Evolutionary conservation across 2,113 vertebrate species (phyloP).

Genomic region (Coracopsis vasa): DNA sequence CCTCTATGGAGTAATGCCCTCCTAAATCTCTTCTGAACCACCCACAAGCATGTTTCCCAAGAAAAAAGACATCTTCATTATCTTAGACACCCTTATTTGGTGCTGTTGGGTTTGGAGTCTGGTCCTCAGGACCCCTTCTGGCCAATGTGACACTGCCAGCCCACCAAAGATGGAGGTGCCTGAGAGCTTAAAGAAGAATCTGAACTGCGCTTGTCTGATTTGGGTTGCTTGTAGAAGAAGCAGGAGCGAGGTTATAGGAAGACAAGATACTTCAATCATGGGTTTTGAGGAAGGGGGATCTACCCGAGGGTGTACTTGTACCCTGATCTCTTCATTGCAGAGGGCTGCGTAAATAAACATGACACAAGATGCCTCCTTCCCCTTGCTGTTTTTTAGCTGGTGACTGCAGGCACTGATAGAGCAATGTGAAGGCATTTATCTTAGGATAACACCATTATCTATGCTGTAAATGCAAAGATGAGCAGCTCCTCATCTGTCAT

Average conservation of each 20-base stretch:
- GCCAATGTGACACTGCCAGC: background rate
- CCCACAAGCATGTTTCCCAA: background rate
- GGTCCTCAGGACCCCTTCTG: background rate
- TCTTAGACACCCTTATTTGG: background rate
- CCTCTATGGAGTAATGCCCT: accelerated
- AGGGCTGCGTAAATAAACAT: background rate
- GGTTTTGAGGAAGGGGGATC: background rate
- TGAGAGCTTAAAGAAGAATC: background rate
- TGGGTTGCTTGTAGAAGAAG: background rate
- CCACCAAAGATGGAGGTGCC: background rate
- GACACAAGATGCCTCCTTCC: background rate
- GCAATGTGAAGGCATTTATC: background rate
- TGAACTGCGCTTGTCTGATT: background rate
- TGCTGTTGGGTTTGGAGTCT: background rate
- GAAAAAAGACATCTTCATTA: background rate
- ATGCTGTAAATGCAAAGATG: background rate
- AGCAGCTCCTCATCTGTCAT: background rate
- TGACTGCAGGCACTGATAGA: background rate
- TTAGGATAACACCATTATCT: background rate
- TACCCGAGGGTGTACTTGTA: background rate
- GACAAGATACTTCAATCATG: accelerated
- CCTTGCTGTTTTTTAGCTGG: background rate
- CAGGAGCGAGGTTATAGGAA: background rate
- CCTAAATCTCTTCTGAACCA: background rate
- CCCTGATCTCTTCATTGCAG: background rate